phyloP scores from a whole-genome alignment of 1,140 invertebrate genomes.

The Drosophila biarmipes region DNA sequence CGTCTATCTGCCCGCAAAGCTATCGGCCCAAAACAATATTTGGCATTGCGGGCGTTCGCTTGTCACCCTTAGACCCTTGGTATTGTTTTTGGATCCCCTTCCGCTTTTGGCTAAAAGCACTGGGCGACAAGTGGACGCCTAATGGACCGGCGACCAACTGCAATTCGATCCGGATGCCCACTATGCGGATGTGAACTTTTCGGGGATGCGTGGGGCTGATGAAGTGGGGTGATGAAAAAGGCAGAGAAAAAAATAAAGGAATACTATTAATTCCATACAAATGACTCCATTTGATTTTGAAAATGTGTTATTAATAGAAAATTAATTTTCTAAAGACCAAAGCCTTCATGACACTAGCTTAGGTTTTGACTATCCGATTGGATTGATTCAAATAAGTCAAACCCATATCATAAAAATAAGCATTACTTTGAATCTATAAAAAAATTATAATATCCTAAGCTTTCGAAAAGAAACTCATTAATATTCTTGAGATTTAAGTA shows the following conservation, averaged over 20 bases:
- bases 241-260: neutral
- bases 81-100: constrained; percentile 19
- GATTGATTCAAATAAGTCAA: no score
- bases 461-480: no score
- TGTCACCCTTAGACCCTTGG: constrained; percentile 3
- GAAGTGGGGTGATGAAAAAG: neutral
- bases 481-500: no score
- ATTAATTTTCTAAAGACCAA: no score
- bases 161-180: constrained; percentile 60
- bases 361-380: no score
- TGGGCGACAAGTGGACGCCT: constrained; percentile 67
- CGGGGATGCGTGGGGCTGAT: neutral
- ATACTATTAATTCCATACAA: no score
- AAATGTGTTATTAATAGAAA: no score
- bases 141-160: constrained; percentile 70
- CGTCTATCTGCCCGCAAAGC: constrained; percentile 48
- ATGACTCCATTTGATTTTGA: no score
- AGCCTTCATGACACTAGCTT: no score
- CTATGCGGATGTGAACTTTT: constrained; percentile 17
- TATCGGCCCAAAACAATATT: constrained; percentile 69
- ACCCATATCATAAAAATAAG: no score
- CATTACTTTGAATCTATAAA: no score
- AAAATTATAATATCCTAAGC: no score
- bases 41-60: constrained; percentile 47
- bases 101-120: constrained; percentile 60